These are phyloP conservation scores for Antedon mediterranea DNA, from an alignment of 53 echinoderm and acorn worm species.

Conservation along the genomic window DNA sequence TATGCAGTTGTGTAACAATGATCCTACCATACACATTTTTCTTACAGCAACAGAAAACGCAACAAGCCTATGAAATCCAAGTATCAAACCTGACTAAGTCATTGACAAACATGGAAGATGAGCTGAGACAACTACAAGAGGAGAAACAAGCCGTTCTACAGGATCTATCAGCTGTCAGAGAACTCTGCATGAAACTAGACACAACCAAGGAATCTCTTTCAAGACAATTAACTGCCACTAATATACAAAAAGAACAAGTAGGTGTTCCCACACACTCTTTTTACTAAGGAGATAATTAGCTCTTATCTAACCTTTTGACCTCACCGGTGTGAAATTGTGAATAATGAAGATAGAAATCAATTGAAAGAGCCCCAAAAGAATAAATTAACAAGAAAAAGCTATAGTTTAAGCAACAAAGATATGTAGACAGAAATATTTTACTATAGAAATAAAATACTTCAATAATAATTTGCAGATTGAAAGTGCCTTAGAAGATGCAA, in stretches of 20 bases:
- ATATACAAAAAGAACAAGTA: constrained; percentile 90
- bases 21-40: too few relatives aligned
- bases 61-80: constrained; percentile 85
- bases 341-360: too few relatives aligned
- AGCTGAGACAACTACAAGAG: constrained; percentile 62
- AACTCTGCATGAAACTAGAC: constrained; percentile 85
- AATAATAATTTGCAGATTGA: constrained; percentile 21
- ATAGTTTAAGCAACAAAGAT: too few relatives aligned
- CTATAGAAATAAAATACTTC: not conserved
- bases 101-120: constrained; percentile 67
- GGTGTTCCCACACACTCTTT: too few relatives aligned
- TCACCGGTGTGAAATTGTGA: too few relatives aligned
- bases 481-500: constrained; percentile 41
- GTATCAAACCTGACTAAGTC: constrained; percentile 83
- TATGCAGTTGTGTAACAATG: too few relatives aligned
- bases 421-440: too few relatives aligned
- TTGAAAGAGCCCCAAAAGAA: too few relatives aligned
- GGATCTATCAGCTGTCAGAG: constrained; percentile 71
- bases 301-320: too few relatives aligned
- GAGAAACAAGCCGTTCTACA: constrained; percentile 73
- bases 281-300: too few relatives aligned
- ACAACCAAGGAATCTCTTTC: constrained; percentile 81
- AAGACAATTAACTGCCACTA: constrained; percentile 66
- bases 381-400: too few relatives aligned
- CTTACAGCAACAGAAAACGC: constrained; percentile 49